Conservation (phyloP, 2,797 vertebrate species). For the Pantherophis alleghaniensis region DNA sequence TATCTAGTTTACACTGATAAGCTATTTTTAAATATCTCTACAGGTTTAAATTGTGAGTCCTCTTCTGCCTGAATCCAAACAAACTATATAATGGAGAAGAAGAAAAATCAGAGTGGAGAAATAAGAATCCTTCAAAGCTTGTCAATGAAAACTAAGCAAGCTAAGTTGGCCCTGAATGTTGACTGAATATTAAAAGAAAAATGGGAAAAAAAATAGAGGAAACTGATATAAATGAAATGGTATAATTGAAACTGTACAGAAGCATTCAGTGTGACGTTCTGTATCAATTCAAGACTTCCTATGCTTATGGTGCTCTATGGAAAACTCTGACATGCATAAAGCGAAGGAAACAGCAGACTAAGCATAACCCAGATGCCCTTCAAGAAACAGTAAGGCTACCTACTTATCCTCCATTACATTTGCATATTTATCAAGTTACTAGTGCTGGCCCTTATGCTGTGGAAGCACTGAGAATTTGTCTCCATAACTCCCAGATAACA, state of each 20-base stretch:
- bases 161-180: not conserved
- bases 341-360: not conserved
- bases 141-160: not conserved
- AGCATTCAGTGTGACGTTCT: not conserved
- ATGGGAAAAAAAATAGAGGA: not conserved
- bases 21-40: not conserved
- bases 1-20: not conserved
- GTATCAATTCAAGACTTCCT: not conserved
- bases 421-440: not conserved
- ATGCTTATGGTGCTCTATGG: not conserved
- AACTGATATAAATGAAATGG: not conserved
- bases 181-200: not conserved
- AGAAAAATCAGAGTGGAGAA: not conserved
- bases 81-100: not conserved
- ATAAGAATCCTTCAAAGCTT: not conserved
- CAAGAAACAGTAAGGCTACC: not conserved
- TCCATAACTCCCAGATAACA: not conserved
- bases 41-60: not conserved
- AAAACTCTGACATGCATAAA: not conserved
- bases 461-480: not conserved
- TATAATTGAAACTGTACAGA: not conserved
- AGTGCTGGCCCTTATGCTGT: not conserved
- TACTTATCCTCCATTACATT: not conserved
- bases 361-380: not conserved
- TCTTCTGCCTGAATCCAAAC: not conserved